phyloP scores from a whole-genome alignment of 2,888 invertebrate species.

The Synergus japonicus region DNA sequence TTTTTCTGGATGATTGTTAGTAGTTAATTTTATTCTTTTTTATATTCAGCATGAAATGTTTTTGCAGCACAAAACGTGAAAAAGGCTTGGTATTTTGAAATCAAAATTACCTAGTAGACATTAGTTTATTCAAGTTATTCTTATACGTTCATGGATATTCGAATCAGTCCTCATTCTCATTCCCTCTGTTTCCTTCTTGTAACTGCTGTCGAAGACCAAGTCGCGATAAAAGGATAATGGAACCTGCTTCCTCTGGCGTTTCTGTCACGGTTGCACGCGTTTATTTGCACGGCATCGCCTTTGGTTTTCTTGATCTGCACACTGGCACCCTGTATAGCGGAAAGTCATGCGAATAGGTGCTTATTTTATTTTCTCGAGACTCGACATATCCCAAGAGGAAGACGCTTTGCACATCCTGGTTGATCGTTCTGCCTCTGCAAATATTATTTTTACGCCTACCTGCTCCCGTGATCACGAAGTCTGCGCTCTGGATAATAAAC shows the following conservation, averaged over 20 bases:
- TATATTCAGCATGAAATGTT: too few species aligned
- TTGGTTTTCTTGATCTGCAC: constrained; percentile 51
- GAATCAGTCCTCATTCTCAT: neutral
- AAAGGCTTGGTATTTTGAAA: too few species aligned
- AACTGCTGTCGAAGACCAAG: constrained; percentile 43
- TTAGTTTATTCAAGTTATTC: too few species aligned
- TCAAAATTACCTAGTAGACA: too few species aligned
- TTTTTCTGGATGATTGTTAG: too few species aligned
- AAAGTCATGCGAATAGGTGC: constrained; percentile 52
- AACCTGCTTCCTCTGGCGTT: constrained; percentile 52
- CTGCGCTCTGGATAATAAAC: constrained; percentile 21
- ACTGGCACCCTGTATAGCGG: constrained; percentile 51
- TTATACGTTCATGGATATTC: neutral
- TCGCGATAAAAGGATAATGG: constrained; percentile 57
- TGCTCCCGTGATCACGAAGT: constrained; percentile 47
- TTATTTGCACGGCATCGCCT: constrained; percentile 54
- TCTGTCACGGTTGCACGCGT: constrained; percentile 57
- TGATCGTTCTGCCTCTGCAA: constrained; percentile 40
- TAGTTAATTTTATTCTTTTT: too few species aligned
- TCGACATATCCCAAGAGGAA: constrained; percentile 50
- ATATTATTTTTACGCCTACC: constrained; percentile 52
- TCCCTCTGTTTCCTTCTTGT: neutral
- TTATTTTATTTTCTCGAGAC: constrained; percentile 56
- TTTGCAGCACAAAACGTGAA: neutral
- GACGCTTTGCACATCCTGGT: constrained; percentile 47